Base-by-base conservation (phyloP, 2,888 invertebrate species). In the Amphipoea lucens region DNA sequence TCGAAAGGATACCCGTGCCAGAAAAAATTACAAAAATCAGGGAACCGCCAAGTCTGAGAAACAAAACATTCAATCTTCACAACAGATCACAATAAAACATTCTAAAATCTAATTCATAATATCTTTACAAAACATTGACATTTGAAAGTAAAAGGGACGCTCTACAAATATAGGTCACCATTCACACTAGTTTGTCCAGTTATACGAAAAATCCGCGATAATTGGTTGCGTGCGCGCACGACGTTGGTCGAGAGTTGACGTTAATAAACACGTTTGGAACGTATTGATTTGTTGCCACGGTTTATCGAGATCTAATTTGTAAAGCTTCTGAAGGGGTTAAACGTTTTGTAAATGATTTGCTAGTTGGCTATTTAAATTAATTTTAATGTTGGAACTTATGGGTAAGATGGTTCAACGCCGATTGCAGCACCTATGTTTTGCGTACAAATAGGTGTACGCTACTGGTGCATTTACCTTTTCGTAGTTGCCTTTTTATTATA, bases 141-240 rank as follows among this genome's bases (percentile, higher is more conserved):
- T 83, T 89, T 87, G 81, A 89, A 87, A 89, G 89, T 88, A 89
- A 89, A 82, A 85, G 86, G 87, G 76, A 86, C 76, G 78, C 57
- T 79, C 76, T 62, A 51, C 62, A 70, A 78, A 84, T 84, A 88
- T 80, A 72, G 85, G 78, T 73, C 70, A 82, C 79, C 82, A 67
- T 81, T 87, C 84, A 84, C 84, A 82, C 82, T 78, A 77, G 79
- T 80, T 85, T 81, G 82, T 87, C 83, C 83, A 78, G 82, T 78
- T 79, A 42, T 77, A 78, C 85, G 85, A 89, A 89, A 89, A 90
- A 90, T 85, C 78, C 71, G 73, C 76, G 74, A 81, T 90, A 90
- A 90, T 90, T 90, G 90, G 90, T 87, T 84, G 80, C 86, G 87
- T 84, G 80, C n/a, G 86, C 82, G 88, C 91, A 89, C 91, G 91